Evolutionary conservation across 2,888 invertebrate species (phyloP), one percentile per base, ranked within the genome.

Genomic region (Nesidiocoris tenuis): DNA sequence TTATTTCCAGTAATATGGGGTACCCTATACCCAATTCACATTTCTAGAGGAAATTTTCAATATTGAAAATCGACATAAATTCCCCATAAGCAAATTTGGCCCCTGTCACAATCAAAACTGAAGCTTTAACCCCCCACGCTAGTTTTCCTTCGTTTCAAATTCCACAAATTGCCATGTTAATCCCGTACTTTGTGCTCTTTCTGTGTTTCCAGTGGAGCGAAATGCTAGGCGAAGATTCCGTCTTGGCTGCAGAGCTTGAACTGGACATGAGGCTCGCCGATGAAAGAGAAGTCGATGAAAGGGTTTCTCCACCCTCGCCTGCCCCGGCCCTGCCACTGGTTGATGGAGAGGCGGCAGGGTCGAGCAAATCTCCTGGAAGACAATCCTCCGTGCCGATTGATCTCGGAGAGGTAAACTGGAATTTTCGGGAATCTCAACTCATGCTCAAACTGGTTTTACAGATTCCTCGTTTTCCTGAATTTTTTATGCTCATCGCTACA

Each of bases 161-260:
- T 7, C 5, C 61, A 3, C 16, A 7, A 16, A 19, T 59, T 17
- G 61, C 3, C 5, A n/a, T n/a, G 9, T 59, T 59, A 7, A 59
- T 59, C 5, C 16, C 16, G 39, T 39, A 7, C 39, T 7, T 39
- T 39, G 39, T 39, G 39, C 39, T 7, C 39, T 39, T 12, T 39
- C 39, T 39, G 3, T 67, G 5, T 0, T 65, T 65, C 22, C 65
- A 80, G 80, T 76, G 79, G 61, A 76, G 78, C 57, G 79, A 79
- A 63, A 75, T 80, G 1, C 56, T 80, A 17, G 71, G 76, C 21
- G 74, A 68, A 9, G 80, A 80, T 67, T 76, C 78, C n/a, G 76
- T 74, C 3, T 57, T 78, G 17, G 77, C 78, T 1, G 70, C 77
- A 5, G 79, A 80, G 70, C 76, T 80, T 12, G 59, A 74, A 19